Evolutionary conservation across 2,888 invertebrate species (phyloP).

Genomic region (Phortica magna): DNA sequence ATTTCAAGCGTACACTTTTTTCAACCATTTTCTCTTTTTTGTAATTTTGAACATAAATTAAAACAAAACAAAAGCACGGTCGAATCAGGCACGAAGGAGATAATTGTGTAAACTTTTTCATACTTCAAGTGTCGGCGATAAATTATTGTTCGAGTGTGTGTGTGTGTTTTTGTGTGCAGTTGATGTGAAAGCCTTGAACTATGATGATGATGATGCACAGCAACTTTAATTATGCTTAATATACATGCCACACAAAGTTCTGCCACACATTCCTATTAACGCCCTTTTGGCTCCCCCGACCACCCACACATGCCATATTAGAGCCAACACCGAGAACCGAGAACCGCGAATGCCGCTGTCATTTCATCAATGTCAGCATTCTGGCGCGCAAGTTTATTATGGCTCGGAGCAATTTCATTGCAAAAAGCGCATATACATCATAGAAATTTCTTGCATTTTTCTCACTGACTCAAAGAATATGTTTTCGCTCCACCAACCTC

Average conservation of each 20-base stretch:
- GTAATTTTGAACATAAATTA: neutral
- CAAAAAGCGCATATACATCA: conserved; percentile 25
- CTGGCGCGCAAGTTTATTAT: conserved; percentile 9
- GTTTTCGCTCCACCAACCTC: neutral
- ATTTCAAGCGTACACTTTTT: neutral
- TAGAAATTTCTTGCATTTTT: conserved; percentile 33
- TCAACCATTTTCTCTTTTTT: neutral
- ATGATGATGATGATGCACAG: neutral
- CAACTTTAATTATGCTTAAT: conserved; percentile 32
- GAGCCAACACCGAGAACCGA: too few species aligned
- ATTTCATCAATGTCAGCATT: conserved; percentile 31
- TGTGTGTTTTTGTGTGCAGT: neutral
- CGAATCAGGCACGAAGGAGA: neutral
- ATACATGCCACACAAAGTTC: neutral
- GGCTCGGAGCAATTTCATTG: conserved; percentile 18
- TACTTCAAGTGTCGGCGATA: neutral
- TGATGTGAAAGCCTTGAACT: neutral
- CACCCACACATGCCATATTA: neutral
- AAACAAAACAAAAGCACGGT: conserved; percentile 14
- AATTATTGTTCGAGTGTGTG: neutral
- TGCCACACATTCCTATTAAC: too few species aligned
- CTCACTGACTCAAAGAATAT: conserved; percentile 2
- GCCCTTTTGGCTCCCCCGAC: neutral
- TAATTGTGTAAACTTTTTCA: conserved; percentile 6
- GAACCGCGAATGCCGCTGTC: neutral